Evolutionary conservation across 2,113 vertebrate genomes (phyloP).

Genomic region (Nothobranchius kuhntae): DNA sequence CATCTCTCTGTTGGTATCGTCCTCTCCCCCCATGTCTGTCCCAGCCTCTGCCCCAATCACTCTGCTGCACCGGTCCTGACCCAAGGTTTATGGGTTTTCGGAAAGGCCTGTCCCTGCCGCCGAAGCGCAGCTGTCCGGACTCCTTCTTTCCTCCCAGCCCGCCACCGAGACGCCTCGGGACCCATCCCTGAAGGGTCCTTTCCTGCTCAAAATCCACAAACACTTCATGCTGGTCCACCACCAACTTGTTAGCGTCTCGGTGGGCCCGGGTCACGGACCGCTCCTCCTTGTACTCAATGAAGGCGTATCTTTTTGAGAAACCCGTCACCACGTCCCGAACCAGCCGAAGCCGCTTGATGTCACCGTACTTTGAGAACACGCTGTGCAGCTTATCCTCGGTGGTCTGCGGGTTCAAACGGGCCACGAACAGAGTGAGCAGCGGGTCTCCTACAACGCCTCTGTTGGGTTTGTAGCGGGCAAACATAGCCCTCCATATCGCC

Average conservation of each 20-base stretch:
- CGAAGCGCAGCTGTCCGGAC: constrained; percentile 93
- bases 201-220: constrained; percentile 94
- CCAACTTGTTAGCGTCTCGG: constrained; percentile 89
- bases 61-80: constrained; percentile 72
- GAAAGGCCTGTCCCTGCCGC: constrained; percentile 94
- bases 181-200: constrained; percentile 90
- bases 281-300: constrained; percentile 93
- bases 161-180: constrained; percentile 90
- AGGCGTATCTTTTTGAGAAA: constrained; percentile 92
- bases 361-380: constrained; percentile 91
- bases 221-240: constrained; percentile 91
- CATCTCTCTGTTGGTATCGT: constrained; percentile 76
- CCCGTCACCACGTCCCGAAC: constrained; percentile 93
- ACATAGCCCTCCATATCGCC: constrained; percentile 91
- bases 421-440: constrained; percentile 90
- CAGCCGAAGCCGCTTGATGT: constrained; percentile 87
- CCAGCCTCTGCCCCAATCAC: constrained; percentile 49
- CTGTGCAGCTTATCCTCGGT: constrained; percentile 88
- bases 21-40: constrained; percentile 75
- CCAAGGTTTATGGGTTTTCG: constrained; percentile 91
- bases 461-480: constrained; percentile 88
- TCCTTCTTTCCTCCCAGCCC: constrained; percentile 96
- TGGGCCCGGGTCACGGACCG: constrained; percentile 86
- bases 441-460: constrained; percentile 89
- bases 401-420: constrained; percentile 89